Percentiles rank a stretch among this genome's conserved stretches.
These are phyloP conservation scores for Conus betulinus DNA, from an alignment of 1,140 invertebrate species.

Conservation along the genomic window DNA sequence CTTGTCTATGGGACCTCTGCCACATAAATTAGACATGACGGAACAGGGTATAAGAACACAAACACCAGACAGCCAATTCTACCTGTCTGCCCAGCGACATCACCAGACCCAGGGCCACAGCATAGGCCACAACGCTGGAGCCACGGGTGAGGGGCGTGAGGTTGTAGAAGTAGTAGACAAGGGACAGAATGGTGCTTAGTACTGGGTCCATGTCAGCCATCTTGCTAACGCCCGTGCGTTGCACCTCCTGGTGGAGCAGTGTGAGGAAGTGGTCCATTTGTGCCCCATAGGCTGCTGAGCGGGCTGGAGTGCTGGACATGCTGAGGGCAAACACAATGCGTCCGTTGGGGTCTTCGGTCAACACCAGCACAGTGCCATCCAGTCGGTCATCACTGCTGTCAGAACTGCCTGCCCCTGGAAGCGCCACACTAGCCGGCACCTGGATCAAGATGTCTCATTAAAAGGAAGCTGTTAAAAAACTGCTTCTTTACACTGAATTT, in stretches of 20 bases:
- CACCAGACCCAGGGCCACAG: conserved; percentile 65
- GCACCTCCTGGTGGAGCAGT: conserved; percentile 67
- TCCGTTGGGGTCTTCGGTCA: conserved; percentile 67
- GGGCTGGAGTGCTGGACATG: conserved; percentile 59
- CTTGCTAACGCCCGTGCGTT: conserved; percentile 62
- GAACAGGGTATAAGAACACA: no score
- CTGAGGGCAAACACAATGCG: conserved; percentile 67
- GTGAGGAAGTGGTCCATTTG: conserved; percentile 67
- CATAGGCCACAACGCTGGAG: conserved; percentile 69
- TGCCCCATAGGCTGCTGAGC: conserved; percentile 61
- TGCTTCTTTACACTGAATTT: no score
- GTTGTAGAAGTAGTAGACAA: conserved; percentile 72
- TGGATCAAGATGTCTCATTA: background rate
- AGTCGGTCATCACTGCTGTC: conserved; percentile 20
- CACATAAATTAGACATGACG: no score
- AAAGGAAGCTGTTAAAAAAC: no score
- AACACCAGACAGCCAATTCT: background rate
- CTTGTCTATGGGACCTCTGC: no score
- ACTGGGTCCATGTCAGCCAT: conserved; percentile 65
- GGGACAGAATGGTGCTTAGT: conserved; percentile 63
- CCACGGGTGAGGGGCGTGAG: conserved; percentile 68
- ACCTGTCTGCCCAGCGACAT: conserved; percentile 69
- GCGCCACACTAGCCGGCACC: background rate
- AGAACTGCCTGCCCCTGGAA: background rate
- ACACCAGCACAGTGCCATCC: conserved; percentile 60